Evolutionary conservation across 2,888 invertebrate genomes (phyloP).

Genomic region (Latrodectus hesperus): DNA sequence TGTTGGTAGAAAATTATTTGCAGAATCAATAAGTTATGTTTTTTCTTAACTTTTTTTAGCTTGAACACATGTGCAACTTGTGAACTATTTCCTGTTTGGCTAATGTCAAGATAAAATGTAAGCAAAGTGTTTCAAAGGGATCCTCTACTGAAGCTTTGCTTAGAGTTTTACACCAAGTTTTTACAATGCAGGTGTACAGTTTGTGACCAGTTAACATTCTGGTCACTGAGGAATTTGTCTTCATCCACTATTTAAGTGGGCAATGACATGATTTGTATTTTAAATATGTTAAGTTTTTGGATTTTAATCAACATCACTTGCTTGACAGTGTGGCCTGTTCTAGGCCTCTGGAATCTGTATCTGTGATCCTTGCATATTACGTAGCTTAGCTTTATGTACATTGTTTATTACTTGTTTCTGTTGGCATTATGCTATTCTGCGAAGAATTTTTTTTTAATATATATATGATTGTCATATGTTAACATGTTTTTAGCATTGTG

Average conservation of each 20-base stretch:
- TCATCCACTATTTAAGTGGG: conserved; percentile 41
- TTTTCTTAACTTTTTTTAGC: conserved; percentile 65
- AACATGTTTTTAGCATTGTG: conserved; percentile 21
- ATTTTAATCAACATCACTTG: neutral
- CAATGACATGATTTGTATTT: neutral
- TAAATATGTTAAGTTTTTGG: neutral
- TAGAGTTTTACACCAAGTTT: conserved; percentile 50
- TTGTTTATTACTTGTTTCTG: conserved; percentile 35
- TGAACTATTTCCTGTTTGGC: conserved; percentile 65
- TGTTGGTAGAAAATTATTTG: conserved; percentile 49
- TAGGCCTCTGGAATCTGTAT: conserved; percentile 35
- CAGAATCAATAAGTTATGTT: conserved; percentile 61
- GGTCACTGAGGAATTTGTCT: conserved; percentile 38
- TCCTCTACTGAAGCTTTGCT: conserved; percentile 37
- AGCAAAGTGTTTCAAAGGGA: conserved; percentile 39
- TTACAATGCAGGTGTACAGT: conserved; percentile 13
- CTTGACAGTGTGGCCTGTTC: conserved; percentile 38
- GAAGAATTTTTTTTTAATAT: conserved; percentile 7
- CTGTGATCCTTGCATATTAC: conserved; percentile 19
- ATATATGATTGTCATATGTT: conserved; percentile 21
- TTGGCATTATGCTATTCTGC: conserved; percentile 50
- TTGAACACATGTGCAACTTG: conserved; percentile 59
- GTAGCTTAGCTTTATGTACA: conserved; percentile 49
- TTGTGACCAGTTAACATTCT: conserved; percentile 43
- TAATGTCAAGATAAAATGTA: conserved; percentile 64